These are phyloP conservation scores for Hetaerina americana DNA, from an alignment of 1,140 invertebrate genomes.

Conservation along the genomic window DNA sequence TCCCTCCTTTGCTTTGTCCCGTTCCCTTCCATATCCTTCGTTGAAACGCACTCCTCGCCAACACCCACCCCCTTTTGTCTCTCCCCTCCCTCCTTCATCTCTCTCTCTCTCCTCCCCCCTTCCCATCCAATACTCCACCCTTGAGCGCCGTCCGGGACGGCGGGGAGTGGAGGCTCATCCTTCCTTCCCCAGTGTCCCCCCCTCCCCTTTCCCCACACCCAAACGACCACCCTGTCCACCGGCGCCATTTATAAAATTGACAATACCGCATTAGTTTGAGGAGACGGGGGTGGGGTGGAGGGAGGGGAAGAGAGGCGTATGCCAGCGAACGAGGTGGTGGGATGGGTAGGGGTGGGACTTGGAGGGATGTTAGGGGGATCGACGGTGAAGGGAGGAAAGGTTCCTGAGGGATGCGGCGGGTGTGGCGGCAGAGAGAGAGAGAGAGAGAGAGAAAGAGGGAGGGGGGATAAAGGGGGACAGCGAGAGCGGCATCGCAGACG, in stretches of 20 bases:
- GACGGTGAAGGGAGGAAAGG: background rate
- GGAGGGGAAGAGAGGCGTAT: too few relatives aligned
- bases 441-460: background rate
- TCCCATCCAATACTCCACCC: background rate
- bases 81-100: too few relatives aligned
- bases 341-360: too few relatives aligned
- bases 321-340: too few relatives aligned
- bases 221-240: background rate
- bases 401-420: background rate
- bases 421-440: background rate
- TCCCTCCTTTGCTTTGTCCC: background rate
- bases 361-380: background rate
- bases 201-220: background rate
- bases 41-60: background rate
- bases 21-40: background rate
- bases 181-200: too few relatives aligned
- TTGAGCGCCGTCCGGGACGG: too few relatives aligned
- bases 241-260: background rate
- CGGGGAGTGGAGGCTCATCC: too few relatives aligned
- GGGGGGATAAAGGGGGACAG: background rate
- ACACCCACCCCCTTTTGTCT: background rate
- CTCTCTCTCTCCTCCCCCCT: background rate
- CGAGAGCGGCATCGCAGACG: background rate
- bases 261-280: background rate
- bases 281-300: background rate